Conservation (phyloP, 2,888 invertebrate genomes). For the Troglohyphantes excavatus region DNA sequence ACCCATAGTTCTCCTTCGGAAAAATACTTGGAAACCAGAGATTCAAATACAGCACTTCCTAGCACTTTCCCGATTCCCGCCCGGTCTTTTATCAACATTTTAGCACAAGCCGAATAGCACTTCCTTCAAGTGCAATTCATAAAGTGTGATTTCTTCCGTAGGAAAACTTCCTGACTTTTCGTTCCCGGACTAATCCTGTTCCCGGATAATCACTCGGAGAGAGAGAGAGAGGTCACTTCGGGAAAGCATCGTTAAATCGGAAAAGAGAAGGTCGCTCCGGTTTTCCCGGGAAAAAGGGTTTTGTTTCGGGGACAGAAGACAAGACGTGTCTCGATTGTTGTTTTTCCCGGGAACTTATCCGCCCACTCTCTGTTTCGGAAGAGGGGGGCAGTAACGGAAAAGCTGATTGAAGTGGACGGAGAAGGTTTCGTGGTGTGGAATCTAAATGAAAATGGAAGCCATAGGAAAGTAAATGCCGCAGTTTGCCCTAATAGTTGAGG, state of each 20-base stretch:
- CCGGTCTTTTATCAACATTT: no score
- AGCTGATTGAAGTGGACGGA: not conserved
- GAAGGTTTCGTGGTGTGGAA: not conserved
- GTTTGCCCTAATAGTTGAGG: no score
- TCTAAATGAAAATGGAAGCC: not conserved
- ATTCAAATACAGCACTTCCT: no score
- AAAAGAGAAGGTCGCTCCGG: not conserved
- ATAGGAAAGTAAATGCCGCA: no score
- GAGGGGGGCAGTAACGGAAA: not conserved
- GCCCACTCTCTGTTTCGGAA: not conserved
- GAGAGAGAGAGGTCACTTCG: not conserved
- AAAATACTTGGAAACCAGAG: no score
- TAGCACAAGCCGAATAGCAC: no score
- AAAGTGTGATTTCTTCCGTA: no score
- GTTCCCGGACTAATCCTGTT: no score
- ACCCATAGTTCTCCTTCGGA: no score
- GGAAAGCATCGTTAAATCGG: not conserved
- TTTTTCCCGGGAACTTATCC: not conserved
- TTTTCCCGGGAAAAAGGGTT: not conserved
- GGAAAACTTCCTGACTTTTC: not conserved
- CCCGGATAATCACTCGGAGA: not conserved
- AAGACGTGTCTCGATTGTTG: not conserved
- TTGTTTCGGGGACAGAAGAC: not conserved
- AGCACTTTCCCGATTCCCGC: no score
- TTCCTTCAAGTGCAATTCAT: no score